Evolutionary conservation across 2,113 vertebrate species (phyloP), one percentile per base, ranked within the genome.

Genomic region (Mastomys natalensis): DNA sequence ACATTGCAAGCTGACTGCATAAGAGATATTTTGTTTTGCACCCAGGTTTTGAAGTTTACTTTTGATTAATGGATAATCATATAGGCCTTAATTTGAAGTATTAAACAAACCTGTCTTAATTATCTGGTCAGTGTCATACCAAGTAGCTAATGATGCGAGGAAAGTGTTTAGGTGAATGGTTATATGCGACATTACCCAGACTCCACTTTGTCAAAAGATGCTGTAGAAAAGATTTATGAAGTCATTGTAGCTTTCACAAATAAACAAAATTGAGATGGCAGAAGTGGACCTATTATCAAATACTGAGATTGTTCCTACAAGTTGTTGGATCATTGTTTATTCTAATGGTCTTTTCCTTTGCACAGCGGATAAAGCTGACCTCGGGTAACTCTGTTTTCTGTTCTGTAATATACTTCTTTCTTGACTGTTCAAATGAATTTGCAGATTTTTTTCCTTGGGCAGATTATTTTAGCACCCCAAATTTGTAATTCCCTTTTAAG

Each of bases 41-140:
- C 72, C 93, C 88, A 92, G 51, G 92, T 97, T 98, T 98, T 15
- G 81, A 97, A 98, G 97, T 93, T 93, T 91, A 96, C 24, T 88
- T 92, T 93, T 97, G 97, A 97, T 97, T 97, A 98, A 98, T 98
- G 97, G 90, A 76, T 97, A 96, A 94, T 96, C 94, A 94, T 96
- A 91, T 13, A 97, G 97, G 89, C 91, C 85, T 96, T 94, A 90
- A 81, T 96, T 85, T 94, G 96, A 91, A 98, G 97, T 96, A 98
- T 93, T 98, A 97, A 98, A 98, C 98, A 96, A 93, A 96, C 90
- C 96, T 95, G 87, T 96, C 91, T 97, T 97, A 96, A 97, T 97
- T 97, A 97, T 97, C 97, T 98, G 94, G 64, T 85, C 93, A 19
- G 76, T 98, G 98, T 98, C 98, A 98, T 97, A 95, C 97, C 91